Percentiles rank a stretch among this genome's conserved stretches.
phyloP scores from a whole-genome alignment of 2,113 vertebrate species.

The Etia nguti region DNA sequence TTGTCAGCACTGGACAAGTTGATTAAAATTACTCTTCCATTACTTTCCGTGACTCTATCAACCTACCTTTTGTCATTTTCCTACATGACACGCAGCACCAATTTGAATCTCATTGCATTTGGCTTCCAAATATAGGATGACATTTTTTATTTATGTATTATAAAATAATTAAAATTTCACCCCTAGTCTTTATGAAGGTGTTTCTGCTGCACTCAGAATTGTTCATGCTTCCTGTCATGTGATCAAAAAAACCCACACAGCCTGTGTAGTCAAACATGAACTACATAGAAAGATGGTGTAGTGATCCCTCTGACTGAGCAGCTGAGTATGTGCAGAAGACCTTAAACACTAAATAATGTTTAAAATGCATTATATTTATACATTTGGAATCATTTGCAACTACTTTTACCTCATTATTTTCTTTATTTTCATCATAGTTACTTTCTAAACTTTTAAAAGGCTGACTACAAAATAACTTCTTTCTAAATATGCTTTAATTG shows the following conservation, averaged over 20 bases:
- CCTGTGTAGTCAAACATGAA: background rate
- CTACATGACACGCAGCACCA: background rate
- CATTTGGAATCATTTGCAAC: background rate
- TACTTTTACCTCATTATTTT: background rate
- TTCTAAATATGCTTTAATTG: background rate
- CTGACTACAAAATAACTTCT: background rate
- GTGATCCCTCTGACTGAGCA: background rate
- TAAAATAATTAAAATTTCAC: background rate
- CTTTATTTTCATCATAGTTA: background rate
- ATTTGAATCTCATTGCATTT: background rate
- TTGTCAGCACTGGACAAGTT: background rate
- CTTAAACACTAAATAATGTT: background rate
- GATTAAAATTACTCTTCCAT: background rate
- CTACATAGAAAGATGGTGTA: background rate
- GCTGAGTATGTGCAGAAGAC: background rate
- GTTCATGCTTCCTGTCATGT: conserved; percentile 64
- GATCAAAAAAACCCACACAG: conserved; percentile 49
- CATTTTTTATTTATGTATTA: background rate
- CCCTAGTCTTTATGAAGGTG: background rate
- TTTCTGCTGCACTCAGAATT: conserved; percentile 16
- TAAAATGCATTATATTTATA: background rate
- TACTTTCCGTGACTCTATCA: background rate
- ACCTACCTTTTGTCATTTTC: background rate
- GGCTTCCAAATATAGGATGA: background rate
- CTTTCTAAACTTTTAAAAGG: background rate